Evolutionary conservation across 2,113 vertebrate species (phyloP).

Genomic region (Colistium nudipinnis): DNA sequence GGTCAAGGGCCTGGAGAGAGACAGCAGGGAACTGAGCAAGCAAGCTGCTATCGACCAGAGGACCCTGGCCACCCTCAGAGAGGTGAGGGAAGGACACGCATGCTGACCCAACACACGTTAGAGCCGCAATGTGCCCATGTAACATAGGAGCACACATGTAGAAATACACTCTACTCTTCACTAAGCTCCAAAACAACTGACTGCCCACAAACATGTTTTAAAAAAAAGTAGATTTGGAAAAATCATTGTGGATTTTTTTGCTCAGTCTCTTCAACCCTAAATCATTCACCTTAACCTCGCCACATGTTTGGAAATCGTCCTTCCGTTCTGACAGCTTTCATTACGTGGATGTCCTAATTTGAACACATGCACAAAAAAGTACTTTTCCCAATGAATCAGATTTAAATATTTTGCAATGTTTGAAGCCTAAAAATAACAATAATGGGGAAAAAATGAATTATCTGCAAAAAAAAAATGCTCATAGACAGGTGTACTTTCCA

Average conservation of each 20-base stretch:
- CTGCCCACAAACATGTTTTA: too few species aligned
- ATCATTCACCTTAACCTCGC: background rate
- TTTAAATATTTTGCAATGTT: background rate
- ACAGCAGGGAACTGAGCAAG: constrained; percentile 91
- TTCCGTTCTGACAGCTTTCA: background rate
- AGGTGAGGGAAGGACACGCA: constrained; percentile 79
- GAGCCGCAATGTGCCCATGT: too few species aligned
- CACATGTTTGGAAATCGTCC: background rate
- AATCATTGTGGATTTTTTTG: background rate
- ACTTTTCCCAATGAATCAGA: background rate
- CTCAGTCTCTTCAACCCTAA: too few species aligned
- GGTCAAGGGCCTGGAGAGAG: constrained; percentile 89
- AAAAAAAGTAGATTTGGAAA: background rate
- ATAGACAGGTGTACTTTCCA: background rate
- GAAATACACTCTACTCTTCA: too few species aligned
- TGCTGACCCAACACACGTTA: too few species aligned
- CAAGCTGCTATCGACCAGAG: constrained; percentile 90
- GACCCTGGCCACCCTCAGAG: constrained; percentile 89
- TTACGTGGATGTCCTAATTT: background rate
- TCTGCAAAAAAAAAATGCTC: background rate
- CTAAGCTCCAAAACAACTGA: too few species aligned
- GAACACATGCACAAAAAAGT: background rate
- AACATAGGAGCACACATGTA: too few species aligned
- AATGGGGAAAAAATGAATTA: background rate
- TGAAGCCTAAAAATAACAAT: background rate